Evolutionary conservation across 2,113 vertebrate species (phyloP).

Genomic region (Montifringilla adamsi): DNA sequence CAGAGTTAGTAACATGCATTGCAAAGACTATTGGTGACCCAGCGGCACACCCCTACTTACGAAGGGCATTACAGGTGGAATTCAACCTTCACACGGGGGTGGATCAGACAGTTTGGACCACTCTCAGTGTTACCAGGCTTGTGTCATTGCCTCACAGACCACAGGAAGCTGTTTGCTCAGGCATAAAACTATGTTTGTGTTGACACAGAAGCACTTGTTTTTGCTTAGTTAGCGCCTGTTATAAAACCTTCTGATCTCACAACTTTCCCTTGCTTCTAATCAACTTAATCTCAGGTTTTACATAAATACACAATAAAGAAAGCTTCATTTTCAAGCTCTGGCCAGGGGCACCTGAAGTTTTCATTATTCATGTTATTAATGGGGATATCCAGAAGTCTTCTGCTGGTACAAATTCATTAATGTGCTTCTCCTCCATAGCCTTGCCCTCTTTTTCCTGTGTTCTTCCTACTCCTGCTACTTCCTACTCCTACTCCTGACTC

Average conservation of each 20-base stretch:
- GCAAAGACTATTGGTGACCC: background rate
- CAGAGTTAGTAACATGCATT: background rate
- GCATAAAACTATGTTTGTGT: background rate
- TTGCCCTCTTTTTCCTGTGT: background rate
- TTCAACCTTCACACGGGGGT: conserved; percentile 14
- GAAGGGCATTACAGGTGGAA: background rate
- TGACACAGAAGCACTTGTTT: background rate
- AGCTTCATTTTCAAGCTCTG: background rate
- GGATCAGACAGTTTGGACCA: background rate
- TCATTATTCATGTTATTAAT: background rate
- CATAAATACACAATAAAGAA: background rate
- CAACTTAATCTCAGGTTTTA: background rate
- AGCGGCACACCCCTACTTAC: background rate
- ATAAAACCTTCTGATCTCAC: background rate
- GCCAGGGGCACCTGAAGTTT: background rate
- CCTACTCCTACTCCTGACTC: background rate
- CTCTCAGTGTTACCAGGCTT: background rate
- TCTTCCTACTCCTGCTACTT: background rate
- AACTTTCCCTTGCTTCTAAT: background rate
- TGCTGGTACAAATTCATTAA: background rate
- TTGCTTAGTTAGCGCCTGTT: background rate
- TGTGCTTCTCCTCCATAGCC: background rate
- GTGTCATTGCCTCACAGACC: background rate
- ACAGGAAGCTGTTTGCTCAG: conserved; percentile 6
- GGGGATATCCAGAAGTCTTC: background rate